Base-by-base conservation (phyloP, 2,888 invertebrate genomes). In the Cryptophagus acutangulus region DNA sequence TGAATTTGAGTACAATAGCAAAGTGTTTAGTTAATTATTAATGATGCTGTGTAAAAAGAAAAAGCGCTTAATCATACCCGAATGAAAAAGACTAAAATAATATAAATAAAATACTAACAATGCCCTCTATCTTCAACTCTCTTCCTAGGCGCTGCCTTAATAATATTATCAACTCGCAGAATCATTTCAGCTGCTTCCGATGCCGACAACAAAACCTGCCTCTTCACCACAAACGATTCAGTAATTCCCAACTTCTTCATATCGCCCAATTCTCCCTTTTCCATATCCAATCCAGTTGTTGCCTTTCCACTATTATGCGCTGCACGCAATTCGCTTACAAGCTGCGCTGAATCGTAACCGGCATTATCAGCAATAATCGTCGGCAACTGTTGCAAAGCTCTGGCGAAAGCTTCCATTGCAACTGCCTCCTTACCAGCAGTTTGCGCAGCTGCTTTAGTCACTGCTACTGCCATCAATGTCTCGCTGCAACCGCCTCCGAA, bases 171-270 rank as follows among this genome's bases (percentile, higher is more conserved):
- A 1, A 99, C 99, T 39, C 99, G 83, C 13, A 99, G 76, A 58
- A 99, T 97, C 90, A 99, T 94, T 73, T 99, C 97, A 0, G 97
- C 96, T 0, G 97, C 97, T 71, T 99, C 99, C 0, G 92, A 73
- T 0, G 96, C 99, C 4, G 95, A 93, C 45, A 93, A 64, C 38
- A 99, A 72, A 34, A 99, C 94, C 70, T 97, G 96, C 18, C 91
- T 78, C 71, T 99, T 99, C 4, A 99, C 97, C 17, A 89, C 90
- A 73, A 85, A 95, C 0, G 97, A 95, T 73, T 99, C 99, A 0
- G 94, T 93, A 55, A 99, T 85, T 31, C 96, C 97, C 45, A 95
- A 72, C 33, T 78, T 76, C 57, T 82, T 82, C 87, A 99, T 95
- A 72, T 95, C 92, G 3, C 83, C 93, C 6, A 94, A 73, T 59